Evolutionary conservation across 2,888 invertebrate species (phyloP), one percentile per base, ranked within the genome.

Genomic region (Nymphalis polychloros): DNA sequence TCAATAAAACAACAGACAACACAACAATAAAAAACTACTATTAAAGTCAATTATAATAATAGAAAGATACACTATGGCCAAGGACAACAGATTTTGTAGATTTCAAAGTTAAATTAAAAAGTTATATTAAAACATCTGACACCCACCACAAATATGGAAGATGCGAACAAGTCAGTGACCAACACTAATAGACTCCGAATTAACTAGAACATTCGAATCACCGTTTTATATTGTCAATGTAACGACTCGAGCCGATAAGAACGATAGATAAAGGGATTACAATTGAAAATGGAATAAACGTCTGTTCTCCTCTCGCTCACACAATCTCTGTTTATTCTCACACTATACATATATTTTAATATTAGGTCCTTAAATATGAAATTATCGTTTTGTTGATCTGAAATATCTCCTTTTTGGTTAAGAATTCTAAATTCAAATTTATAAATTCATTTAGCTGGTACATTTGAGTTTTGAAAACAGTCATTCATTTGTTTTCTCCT

Each of bases 181-280:
- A 90, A 91, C 87, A 83, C 78, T 79, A 78, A 78, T 89, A 89
- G 79, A 90, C 87, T 88, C 82, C 86, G 76, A 82, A 86, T 78
- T 74, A 78, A 74, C 86, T 87, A 77, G 82, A 90, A 90, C 88
- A 82, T 83, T 78, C 79, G 78, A 85, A 89, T 88, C 89, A 89
- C 89, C 81, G 70, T 75, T 79, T 78, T 75, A 84, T 89, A 89
- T 89, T 89, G 89, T 89, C 89, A 85, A 80, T 84, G 84, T 85
- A 82, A 77, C 75, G 70, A 76, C 78, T 79, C 78, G 75, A 77
- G 75, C 67, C 78, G 76, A 78, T 80, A 76, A 77, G 71, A 78
- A 82, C 73, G 72, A 60, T 69, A 67, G 62, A 64, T 23, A 35
- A 48, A 65, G 35, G 27, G 5, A 17, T 31, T 31, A 31, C 17